Base-by-base conservation (phyloP, 64 coral and sea anemone genomes). In the Anthopleura sola region DNA sequence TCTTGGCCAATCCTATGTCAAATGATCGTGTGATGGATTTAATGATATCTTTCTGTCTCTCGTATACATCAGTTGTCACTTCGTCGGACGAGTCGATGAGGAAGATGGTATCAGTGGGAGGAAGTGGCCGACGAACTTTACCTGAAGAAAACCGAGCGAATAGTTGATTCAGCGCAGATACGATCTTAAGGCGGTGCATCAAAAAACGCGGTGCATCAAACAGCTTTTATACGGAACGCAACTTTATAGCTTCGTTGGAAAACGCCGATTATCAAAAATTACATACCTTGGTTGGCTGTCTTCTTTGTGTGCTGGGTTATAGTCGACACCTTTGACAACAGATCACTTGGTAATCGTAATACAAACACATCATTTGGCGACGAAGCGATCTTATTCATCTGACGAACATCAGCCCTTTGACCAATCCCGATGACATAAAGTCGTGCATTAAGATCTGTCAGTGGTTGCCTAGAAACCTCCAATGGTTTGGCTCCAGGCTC, bases 11-110 rank as follows among this genome's bases (percentile, higher is more conserved):
- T 26, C 79, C 82, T 15, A 95, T 84, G 24, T 85, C 50, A 75
- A 95, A 88, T 55, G 87, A 62, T n/a, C 78, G 82, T 46, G 87
- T 82, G 60, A 91, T 79, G 6, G 37, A 79, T 62, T 95, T 95
- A 19, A 91, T 90, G 36, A 95, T 90, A 7, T 91, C 75, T 80
- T 95, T 95, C 55, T 95, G 85, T 74, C 83, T 26, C 46, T 95
- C 76, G 40, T 90, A 87, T 75, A 60, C 31, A 47, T 34, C 29
- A 32, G n/a, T 58, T 32, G 74, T 85, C 10, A 95, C 93, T 16
- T 90, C 93, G 47, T 55, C 51, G 36, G 93, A 95, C 55, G 89
- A 87, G 60, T 95, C 93, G 17, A 95, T 77, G 4, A 95, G 75
- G 75, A 95, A 95, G 50, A 95, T 82, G 55, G 90, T 36, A 14